Evolutionary conservation across 2,113 vertebrate genomes (phyloP), one percentile per base, ranked within the genome.

Genomic region (Sakesphorus luctuosus): DNA sequence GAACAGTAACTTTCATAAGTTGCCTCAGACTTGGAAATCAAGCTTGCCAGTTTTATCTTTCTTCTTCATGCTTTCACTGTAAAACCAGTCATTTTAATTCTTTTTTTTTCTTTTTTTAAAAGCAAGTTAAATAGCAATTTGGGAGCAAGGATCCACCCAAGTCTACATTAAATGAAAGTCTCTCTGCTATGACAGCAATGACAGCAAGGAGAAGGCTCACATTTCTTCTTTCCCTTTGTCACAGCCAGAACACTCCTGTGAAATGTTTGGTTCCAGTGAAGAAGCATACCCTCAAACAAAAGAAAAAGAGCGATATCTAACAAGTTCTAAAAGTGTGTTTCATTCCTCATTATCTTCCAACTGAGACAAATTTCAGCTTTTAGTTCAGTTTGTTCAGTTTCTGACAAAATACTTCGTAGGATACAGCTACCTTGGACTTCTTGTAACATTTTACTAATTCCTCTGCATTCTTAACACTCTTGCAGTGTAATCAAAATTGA

Each of bases 131-230:
- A 58, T 7, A 81, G 47, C 9, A 82, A 23, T 56, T 61, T 75
- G 18, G 19, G 11, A 94, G 25, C 44, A 85, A 73, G 24, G 29
- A 38, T 6, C 4, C n/a, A 69, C 21, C n/a, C 86, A 84, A 58
- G 75, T 2, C 77, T 20, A 46, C 3, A 2, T 76, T 33, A 84
- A 83, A 80, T 31, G 1, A 94, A 80, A 91, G n/a, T 11, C 38
- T 65, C 24, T 58, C 36, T 74, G n/a, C 40, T 76, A 24, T 0
- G 1, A 87, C 2, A 88, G 16, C 67, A 73, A 33, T 0, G 1
- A 72, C 3, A 80, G 15, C 50, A 66, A 62, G 38, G 36, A 72
- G 31, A 65, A 69, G 10, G 16, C 38, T 43, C 43, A 55, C 5
- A 18, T 52, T 72, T 36, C 55, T 61, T 44, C 58, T 55, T 84